Evolutionary conservation across 2,113 vertebrate genomes (phyloP).

Genomic region (Arizona elegans): DNA sequence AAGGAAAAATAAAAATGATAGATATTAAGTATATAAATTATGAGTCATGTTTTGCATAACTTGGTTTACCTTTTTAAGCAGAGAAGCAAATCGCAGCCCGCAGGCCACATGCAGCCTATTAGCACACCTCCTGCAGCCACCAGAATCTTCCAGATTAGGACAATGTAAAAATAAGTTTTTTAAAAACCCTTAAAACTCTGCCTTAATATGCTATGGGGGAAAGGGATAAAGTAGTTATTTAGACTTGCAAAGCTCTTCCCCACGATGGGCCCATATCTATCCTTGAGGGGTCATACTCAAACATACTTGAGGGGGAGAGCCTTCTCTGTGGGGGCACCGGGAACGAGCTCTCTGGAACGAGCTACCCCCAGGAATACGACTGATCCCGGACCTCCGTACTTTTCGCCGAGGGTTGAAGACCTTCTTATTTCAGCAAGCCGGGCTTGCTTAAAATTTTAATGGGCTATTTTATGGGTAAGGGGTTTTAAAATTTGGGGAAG

Average conservation of each 20-base stretch:
- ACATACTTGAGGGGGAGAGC: no score
- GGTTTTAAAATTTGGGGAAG: no score
- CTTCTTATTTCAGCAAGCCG: no score
- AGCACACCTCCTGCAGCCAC: not conserved
- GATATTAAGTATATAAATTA: not conserved
- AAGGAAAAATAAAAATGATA: not conserved
- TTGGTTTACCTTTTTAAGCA: not conserved
- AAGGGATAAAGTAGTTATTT: not conserved
- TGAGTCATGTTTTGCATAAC: not conserved
- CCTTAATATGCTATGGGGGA: not conserved
- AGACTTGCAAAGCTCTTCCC: not conserved
- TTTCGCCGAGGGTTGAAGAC: no score
- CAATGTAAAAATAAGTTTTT: not conserved
- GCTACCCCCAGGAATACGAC: no score
- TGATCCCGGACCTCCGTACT: no score
- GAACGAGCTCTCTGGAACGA: no score
- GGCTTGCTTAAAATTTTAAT: no score
- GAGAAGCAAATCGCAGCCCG: not conserved
- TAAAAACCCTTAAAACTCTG: not conserved
- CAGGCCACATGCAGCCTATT: not conserved
- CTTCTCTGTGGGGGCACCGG: no score
- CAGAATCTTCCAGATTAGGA: not conserved
- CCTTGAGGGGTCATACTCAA: not conserved
- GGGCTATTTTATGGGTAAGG: no score
- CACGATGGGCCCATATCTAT: not conserved